These are phyloP conservation scores for Emydoidea blandingii DNA, from an alignment of 2,797 vertebrate genomes.

Conservation along the genomic window DNA sequence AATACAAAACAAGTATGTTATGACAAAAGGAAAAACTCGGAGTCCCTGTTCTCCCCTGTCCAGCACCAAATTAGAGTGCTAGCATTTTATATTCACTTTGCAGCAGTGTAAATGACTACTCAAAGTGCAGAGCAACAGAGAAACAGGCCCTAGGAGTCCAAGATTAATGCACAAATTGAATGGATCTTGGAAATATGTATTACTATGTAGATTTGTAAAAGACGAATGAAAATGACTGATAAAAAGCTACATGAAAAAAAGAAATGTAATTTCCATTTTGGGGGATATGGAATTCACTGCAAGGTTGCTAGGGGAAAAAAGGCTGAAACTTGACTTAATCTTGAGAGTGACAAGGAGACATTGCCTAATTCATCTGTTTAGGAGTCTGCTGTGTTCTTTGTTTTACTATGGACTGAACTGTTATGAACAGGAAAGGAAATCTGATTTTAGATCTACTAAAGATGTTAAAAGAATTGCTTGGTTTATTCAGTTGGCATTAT, in stretches of 20 bases:
- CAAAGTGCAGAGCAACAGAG: not conserved
- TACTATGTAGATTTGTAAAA: not conserved
- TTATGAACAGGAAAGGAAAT: slow-evolving; percentile 46
- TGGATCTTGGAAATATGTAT: not conserved
- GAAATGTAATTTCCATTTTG: slow-evolving; percentile 28
- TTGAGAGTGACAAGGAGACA: slow-evolving; percentile 34
- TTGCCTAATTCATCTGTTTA: slow-evolving; percentile 53
- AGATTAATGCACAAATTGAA: not conserved
- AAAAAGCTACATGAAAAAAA: not conserved
- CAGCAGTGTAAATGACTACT: not conserved
- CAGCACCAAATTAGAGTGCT: not conserved
- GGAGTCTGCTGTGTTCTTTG: slow-evolving; percentile 12
- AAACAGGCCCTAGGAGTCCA: not conserved
- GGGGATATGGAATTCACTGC: not conserved
- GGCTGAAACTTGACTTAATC: slow-evolving; percentile 50
- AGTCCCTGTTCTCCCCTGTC: not conserved
- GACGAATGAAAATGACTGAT: not conserved
- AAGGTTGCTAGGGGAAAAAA: slow-evolving; percentile 20
- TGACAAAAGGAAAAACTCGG: not conserved
- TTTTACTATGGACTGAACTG: slow-evolving; percentile 16
- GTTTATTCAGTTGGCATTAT: slow-evolving; percentile 10
- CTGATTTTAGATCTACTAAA: slow-evolving; percentile 23
- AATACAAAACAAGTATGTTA: not conserved
- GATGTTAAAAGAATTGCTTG: slow-evolving; percentile 15
- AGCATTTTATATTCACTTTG: not conserved